These are phyloP conservation scores for Rhagophthalmus giganteus DNA, from an alignment of 2,888 invertebrate genomes.

Conservation along the genomic window DNA sequence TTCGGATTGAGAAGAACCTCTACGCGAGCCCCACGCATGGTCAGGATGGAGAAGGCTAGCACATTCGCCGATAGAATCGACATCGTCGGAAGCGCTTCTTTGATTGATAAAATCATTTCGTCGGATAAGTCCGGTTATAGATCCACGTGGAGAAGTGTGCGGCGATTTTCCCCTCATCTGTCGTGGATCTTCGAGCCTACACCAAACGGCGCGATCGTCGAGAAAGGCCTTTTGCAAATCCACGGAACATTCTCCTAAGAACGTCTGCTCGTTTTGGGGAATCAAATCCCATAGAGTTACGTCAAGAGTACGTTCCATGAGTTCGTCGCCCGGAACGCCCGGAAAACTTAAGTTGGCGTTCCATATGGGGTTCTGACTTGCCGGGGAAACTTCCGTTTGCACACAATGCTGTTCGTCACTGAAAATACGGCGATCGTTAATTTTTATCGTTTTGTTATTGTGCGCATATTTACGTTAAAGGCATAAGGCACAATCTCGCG, in stretches of 20 bases:
- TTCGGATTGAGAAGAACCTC: slow-evolving; percentile 89
- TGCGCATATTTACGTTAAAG: slow-evolving; percentile 73
- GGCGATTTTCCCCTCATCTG: slow-evolving; percentile 74
- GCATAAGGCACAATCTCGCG: slow-evolving; percentile 78
- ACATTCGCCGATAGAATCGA: slow-evolving; percentile 75
- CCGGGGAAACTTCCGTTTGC: slow-evolving; percentile 84
- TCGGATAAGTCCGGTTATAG: slow-evolving; percentile 67
- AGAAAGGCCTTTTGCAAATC: slow-evolving; percentile 83
- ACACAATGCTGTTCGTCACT: slow-evolving; percentile 76
- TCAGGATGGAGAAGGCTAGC: slow-evolving; percentile 82
- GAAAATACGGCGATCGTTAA: slow-evolving; percentile 28
- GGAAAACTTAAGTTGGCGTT: slow-evolving; percentile 86
- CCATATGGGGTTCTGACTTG: slow-evolving; percentile 89
- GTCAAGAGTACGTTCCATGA: slow-evolving; percentile 80
- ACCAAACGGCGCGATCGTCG: slow-evolving; percentile 89
- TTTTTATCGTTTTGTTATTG: too few relatives aligned
- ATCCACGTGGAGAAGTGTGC: slow-evolving; percentile 78
- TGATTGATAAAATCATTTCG: slow-evolving; percentile 75
- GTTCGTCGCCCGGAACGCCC: slow-evolving; percentile 75
- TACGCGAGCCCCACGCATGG: slow-evolving; percentile 78
- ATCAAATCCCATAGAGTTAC: slow-evolving; percentile 87
- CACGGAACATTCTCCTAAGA: slow-evolving; percentile 79
- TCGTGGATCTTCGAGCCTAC: slow-evolving; percentile 79
- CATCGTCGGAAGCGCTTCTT: slow-evolving; percentile 73
- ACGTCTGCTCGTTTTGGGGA: slow-evolving; percentile 79